phyloP scores from a whole-genome alignment of 2,113 vertebrate species.

The Butorides virescens region DNA sequence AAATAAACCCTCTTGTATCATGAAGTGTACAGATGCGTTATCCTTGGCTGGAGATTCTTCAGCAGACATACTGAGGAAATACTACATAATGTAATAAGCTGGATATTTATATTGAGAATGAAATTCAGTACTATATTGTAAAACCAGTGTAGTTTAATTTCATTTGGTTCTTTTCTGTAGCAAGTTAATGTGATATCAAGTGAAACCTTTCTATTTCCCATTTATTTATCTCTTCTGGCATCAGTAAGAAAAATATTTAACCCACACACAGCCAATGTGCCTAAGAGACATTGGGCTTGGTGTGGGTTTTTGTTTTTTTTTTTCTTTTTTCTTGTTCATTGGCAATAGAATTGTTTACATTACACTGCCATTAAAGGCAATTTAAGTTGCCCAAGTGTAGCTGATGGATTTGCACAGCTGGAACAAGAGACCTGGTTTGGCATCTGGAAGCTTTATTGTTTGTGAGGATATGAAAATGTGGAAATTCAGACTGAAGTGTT shows the following conservation, averaged over 20 bases:
- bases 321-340: background rate
- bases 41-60: conserved; percentile 14
- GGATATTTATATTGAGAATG: background rate
- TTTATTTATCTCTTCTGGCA: background rate
- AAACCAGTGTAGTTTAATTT: background rate
- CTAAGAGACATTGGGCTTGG: background rate
- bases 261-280: background rate
- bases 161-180: background rate
- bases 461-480: background rate
- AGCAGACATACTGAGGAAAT: conserved; percentile 39
- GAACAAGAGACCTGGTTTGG: background rate
- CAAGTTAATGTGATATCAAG: background rate
- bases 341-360: background rate
- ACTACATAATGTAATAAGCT: background rate
- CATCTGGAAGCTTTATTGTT: background rate
- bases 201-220: background rate
- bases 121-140: background rate
- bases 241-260: background rate
- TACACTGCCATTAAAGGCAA: background rate
- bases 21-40: background rate
- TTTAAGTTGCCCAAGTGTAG: conserved; percentile 4
- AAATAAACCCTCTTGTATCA: conserved; percentile 22
- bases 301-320: background rate
- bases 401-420: conserved; percentile 10
- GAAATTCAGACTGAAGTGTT: background rate